A percentile compares a stretch with the other conserved stretches of the same genome.
These are phyloP conservation scores for Drosophila repletoides DNA, from an alignment of 1,140 invertebrate species.

Conservation along the genomic window DNA sequence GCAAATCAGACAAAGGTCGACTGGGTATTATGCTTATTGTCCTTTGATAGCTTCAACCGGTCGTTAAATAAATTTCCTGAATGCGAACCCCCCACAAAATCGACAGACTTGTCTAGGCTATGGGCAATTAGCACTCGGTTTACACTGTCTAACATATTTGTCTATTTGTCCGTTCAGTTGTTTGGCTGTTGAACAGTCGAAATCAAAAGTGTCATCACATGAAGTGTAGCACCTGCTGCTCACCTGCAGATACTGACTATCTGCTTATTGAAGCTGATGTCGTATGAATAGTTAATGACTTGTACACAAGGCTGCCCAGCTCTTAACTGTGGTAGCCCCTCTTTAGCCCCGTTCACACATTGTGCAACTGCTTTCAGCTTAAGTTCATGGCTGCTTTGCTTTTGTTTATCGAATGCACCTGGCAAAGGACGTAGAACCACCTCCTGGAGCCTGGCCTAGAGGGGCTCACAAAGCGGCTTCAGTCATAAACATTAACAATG, in stretches of 20 bases:
- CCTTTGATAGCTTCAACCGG: conserved; percentile 44
- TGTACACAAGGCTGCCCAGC: conserved; percentile 10
- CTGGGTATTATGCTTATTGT: conserved; percentile 46
- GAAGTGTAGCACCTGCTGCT: conserved; percentile 1
- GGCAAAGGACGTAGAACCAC: too few relatives aligned
- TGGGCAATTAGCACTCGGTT: conserved; percentile 3
- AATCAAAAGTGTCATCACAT: conserved; percentile 48
- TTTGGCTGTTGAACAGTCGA: conserved; percentile 3
- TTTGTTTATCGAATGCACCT: conserved; percentile 41
- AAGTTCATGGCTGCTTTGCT: conserved; percentile 38
- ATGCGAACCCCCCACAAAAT: too few relatives aligned
- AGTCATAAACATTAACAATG: conserved; percentile 59
- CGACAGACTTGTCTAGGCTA: not conserved
- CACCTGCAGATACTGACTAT: conserved; percentile 4
- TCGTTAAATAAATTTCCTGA: conserved; percentile 44
- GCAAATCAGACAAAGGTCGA: conserved; percentile 52
- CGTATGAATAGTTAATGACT: conserved; percentile 75
- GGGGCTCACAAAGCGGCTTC: conserved; percentile 1
- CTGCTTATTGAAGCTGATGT: conserved; percentile 26
- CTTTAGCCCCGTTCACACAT: conserved; percentile 24
- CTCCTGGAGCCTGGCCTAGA: too few relatives aligned
- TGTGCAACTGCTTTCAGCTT: conserved; percentile 37
- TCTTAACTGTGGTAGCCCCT: conserved; percentile 8
- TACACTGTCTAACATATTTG: too few relatives aligned
- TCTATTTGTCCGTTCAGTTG: too few relatives aligned